Base-by-base conservation (phyloP, 2,888 invertebrate species). In the Drosophila cyrtoloma region DNA sequence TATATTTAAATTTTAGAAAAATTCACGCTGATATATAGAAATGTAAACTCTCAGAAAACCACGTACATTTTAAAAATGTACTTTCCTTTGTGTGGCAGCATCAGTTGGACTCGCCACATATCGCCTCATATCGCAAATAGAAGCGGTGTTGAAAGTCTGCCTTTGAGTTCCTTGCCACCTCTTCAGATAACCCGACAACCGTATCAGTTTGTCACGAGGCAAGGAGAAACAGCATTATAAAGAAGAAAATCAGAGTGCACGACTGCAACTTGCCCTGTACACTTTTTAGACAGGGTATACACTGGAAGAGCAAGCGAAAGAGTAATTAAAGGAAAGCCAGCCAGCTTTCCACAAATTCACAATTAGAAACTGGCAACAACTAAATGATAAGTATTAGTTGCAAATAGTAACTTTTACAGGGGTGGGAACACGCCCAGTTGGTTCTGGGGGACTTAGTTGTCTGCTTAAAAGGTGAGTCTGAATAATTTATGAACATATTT, bases 401-500 rank as follows among this genome's bases (percentile, higher is more conserved):
- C n/a, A 60, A 44, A 53, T 30, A 57, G 26, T 22, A 52, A 32
- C 14, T 56, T 30, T 47, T 19, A 26, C 22, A 26, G 22, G 39
- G n/a, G 16, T 42, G 39, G 32, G 37, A 42, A 10, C 77, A 72
- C 82, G 65, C 82, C 78, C 57, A 10, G 30, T 28, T 33, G 19
- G 1, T 35, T 6, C 5, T 37, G 33, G 22, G 3, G 5, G 19
- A 22, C 1, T 7, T 3, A 7, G 22, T 47, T 7, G 22, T 19
- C 14, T 4, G n/a, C 30, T 44, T 32, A 53, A 42, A n/a, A 57
- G 61, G 60, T 55, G 60, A 51, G 55, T 61, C 75, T 73, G 52
- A 88, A 83, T 88, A 78, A 81, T 76, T 88, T 76, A 90, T 83
- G 71, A 62, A 81, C 66, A 75, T 51, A 73, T 64, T 71, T 78